Conservation (phyloP, 2,888 invertebrate species). For the Priocnemis perturbator region DNA sequence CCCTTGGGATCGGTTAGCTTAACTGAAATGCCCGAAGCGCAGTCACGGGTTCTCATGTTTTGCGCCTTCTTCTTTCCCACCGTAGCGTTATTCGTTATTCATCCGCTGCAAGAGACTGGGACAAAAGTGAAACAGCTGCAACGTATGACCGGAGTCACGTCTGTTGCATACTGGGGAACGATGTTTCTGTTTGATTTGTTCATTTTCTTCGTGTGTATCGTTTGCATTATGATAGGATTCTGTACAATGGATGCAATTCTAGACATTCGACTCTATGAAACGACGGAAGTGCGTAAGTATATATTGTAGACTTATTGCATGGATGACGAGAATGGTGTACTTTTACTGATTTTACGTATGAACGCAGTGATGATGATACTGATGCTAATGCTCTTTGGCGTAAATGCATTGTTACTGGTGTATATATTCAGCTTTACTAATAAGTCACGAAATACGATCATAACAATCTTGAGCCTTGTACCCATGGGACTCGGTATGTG, state of each 20-base stretch:
- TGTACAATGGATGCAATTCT: slow-evolving; percentile 60
- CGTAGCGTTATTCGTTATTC: slow-evolving; percentile 77
- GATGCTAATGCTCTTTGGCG: slow-evolving; percentile 84
- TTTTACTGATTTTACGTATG: slow-evolving; percentile 8
- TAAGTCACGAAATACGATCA: slow-evolving; percentile 60
- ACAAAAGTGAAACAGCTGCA: slow-evolving; percentile 82
- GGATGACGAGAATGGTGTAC: neutral
- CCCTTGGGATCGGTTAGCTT: slow-evolving; percentile 30
- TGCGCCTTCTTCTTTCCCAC: slow-evolving; percentile 58
- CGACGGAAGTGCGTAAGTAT: slow-evolving; percentile 74
- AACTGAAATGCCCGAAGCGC: slow-evolving; percentile 33
- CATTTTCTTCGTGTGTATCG: slow-evolving; percentile 65
- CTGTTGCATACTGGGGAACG: slow-evolving; percentile 80
- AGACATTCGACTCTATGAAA: slow-evolving; percentile 58
- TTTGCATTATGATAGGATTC: slow-evolving; percentile 54
- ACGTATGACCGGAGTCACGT: slow-evolving; percentile 81
- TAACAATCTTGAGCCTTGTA: slow-evolving; percentile 57
- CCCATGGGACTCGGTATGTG: slow-evolving; percentile 65
- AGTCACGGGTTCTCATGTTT: slow-evolving; percentile 53
- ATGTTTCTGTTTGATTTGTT: slow-evolving; percentile 79
- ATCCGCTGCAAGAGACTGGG: slow-evolving; percentile 81
- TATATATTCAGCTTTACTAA: slow-evolving; percentile 68
- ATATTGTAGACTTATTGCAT: neutral
- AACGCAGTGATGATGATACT: slow-evolving; percentile 78
- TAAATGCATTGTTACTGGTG: slow-evolving; percentile 76